Conservation (phyloP, 2,113 vertebrate species). For the Procapra przewalskii region DNA sequence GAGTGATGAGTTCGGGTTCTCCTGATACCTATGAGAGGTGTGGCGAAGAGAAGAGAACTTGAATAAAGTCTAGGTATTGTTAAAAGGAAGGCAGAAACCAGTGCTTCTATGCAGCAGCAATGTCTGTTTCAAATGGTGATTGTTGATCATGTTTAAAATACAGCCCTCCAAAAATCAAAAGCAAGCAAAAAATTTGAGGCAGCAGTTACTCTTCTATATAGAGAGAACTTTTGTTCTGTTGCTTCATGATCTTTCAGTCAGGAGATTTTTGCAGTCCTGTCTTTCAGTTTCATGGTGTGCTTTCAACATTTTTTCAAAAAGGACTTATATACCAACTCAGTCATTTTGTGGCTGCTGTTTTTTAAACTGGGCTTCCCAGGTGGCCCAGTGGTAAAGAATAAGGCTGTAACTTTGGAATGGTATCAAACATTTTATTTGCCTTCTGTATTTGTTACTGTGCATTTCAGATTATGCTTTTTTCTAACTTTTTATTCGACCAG, state of each 20-base stretch:
- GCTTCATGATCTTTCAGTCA: not conserved
- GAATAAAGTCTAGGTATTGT: not conserved
- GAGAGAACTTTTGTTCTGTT: not conserved
- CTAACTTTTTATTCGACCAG: not conserved
- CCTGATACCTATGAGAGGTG: not conserved
- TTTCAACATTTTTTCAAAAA: not conserved
- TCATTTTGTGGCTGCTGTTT: not conserved
- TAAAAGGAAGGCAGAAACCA: not conserved
- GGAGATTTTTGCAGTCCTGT: not conserved
- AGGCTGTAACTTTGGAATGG: not conserved
- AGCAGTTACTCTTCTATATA: not conserved
- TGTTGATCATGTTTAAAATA: not conserved
- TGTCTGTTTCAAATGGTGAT: not conserved
- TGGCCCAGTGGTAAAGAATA: not conserved
- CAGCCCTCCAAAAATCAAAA: not conserved
- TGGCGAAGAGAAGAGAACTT: not conserved
- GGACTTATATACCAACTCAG: not conserved
- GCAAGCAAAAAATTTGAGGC: not conserved
- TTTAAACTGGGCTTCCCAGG: not conserved
- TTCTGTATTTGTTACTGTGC: not conserved
- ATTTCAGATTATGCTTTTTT: not conserved
- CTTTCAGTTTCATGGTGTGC: not conserved
- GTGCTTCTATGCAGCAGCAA: not conserved
- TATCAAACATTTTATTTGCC: not conserved
- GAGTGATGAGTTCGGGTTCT: not conserved